Evolutionary conservation across 2,888 invertebrate species (phyloP).

Genomic region (Cynaeus angustus): DNA sequence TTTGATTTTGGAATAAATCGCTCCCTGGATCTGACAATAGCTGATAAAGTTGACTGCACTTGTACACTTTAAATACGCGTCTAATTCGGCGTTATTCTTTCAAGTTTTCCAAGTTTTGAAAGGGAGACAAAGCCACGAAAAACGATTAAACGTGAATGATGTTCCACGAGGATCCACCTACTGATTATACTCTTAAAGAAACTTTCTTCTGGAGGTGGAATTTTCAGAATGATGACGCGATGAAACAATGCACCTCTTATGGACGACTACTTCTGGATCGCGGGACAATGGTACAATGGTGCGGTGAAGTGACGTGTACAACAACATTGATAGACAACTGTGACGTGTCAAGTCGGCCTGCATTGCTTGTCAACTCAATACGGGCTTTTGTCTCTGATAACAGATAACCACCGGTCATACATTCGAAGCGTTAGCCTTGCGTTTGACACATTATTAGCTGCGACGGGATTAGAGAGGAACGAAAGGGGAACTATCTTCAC

Average conservation of each 20-base stretch:
- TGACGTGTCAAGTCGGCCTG: conserved; percentile 66
- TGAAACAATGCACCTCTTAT: conserved; percentile 48
- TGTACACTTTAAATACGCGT: conserved; percentile 52
- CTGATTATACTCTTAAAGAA: conserved; percentile 53
- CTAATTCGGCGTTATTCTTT: conserved; percentile 30
- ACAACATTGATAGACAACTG: conserved; percentile 65
- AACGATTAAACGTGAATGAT: conserved; percentile 43
- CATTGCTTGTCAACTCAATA: conserved; percentile 65
- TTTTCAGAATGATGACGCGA: not conserved
- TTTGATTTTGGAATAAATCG: conserved; percentile 5
- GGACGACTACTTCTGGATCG: conserved; percentile 52
- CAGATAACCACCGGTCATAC: conserved; percentile 66
- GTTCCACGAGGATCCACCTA: conserved; percentile 56
- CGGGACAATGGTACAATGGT: conserved; percentile 64
- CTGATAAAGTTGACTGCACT: conserved; percentile 52
- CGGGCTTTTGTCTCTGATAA: conserved; percentile 63
- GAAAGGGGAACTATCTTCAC: conserved; percentile 30
- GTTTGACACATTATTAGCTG: conserved; percentile 65
- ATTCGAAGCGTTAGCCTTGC: conserved; percentile 64
- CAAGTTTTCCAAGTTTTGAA: conserved; percentile 32
- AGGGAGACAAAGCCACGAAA: conserved; percentile 29
- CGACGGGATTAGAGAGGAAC: conserved; percentile 32
- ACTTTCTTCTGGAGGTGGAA: conserved; percentile 29
- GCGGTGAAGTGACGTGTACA: conserved; percentile 67
- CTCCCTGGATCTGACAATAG: conserved; percentile 37